These are phyloP conservation scores for Drosophila malerkotliana DNA, from an alignment of 1,140 invertebrate genomes.

Conservation along the genomic window DNA sequence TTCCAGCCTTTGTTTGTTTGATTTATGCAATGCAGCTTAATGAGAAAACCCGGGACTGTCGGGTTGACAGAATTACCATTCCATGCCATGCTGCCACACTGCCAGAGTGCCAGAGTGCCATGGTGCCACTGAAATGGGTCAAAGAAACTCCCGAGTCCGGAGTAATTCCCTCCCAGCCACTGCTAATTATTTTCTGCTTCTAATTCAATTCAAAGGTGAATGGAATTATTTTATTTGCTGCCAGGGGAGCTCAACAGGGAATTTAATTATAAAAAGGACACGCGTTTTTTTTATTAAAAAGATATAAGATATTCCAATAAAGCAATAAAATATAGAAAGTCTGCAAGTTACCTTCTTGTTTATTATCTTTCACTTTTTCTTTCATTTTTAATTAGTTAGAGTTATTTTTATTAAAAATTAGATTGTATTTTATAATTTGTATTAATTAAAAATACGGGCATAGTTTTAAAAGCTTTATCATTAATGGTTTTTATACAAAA, in stretches of 20 bases:
- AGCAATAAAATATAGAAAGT: too few species aligned
- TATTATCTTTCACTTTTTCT: too few species aligned
- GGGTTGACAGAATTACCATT: slow-evolving; percentile 31
- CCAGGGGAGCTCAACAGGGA: not conserved
- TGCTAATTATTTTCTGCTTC: slow-evolving; percentile 1
- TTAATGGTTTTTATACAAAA: too few species aligned
- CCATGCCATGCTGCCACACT: too few species aligned
- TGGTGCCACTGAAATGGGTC: not conserved
- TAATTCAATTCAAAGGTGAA: not conserved
- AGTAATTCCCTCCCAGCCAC: not conserved
- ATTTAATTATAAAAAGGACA: not conserved
- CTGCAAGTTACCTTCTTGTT: too few species aligned
- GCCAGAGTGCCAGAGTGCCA: not conserved
- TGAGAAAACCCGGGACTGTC: slow-evolving; percentile 60
- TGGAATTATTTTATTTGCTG: not conserved
- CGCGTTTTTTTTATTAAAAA: not conserved
- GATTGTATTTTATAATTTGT: too few species aligned
- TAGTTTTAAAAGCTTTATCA: too few species aligned
- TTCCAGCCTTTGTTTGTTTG: slow-evolving; percentile 60
- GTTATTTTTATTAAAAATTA: too few species aligned
- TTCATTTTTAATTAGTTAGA: too few species aligned
- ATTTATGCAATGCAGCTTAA: slow-evolving; percentile 71
- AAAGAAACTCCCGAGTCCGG: not conserved
- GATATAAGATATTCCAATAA: too few species aligned
- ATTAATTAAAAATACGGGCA: too few species aligned